Evolutionary conservation across 1,140 invertebrate genomes (phyloP), one percentile per base, ranked within the genome.

Genomic region (Lerema accius): DNA sequence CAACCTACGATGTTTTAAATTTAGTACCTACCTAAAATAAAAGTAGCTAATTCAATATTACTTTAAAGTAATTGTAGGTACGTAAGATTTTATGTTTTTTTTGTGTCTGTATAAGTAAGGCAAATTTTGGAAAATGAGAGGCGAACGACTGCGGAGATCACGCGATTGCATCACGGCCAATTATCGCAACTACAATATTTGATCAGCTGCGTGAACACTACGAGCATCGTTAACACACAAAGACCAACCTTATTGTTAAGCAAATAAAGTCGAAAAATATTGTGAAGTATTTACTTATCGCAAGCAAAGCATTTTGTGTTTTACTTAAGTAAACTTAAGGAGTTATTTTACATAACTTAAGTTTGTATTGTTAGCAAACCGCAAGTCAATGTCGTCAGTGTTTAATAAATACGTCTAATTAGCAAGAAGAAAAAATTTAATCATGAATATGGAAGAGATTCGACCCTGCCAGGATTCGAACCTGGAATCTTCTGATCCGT

Each of bases 121-220:
- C 60, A 68, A 37, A 69, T 67, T 49, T 60, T 58, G 58, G 61
- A 65, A 70, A 65, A 66, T 60, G 39, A 65, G 37, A 58, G 58
- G 60, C 53, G 63, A 69, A 70, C 71, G 66, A 64, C 73, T 76
- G 67, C 67, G 63, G 67, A 82, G 78, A 87, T 86, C 86, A 84
- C 77, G 77, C 82, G 78, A 89, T 89, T 89, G 80, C 86, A 86
- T 89, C 86, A 89, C 79, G 75, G 72, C 76, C 86, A 86, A 87
- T 89, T 89, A 89, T 89, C 84, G 81, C 80, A 73, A 82, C 75
- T 82, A 87, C 86, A 87, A 86, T 89, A 89, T 89, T 89, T 89
- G 86, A 78, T 87, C 86, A 89, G 86, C 84, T 89, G 86, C 76
- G 85, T 39, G 37, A 37, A 32, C 28, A n/a, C 50, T 40, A 13